A percentile compares a stretch with the other conserved stretches of the same genome.
phyloP scores from a whole-genome alignment of 2,888 invertebrate genomes.

The Tachina fera region DNA sequence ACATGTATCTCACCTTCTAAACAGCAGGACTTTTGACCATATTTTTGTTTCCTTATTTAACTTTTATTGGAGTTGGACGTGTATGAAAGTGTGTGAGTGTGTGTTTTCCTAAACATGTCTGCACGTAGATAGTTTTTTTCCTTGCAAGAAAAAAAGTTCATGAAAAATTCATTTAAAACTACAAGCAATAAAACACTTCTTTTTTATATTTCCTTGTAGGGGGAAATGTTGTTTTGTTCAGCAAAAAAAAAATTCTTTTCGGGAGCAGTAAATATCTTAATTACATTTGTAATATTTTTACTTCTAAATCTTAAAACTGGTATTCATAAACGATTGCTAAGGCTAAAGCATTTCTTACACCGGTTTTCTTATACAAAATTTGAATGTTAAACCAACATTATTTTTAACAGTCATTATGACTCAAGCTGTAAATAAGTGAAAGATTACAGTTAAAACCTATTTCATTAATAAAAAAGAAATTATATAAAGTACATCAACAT shows the following conservation, averaged over 20 bases:
- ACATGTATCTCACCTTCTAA: constrained; percentile 65
- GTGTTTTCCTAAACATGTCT: constrained; percentile 43
- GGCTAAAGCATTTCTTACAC: too few species aligned
- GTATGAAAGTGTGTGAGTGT: background rate
- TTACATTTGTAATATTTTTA: too few species aligned
- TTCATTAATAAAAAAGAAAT: too few species aligned
- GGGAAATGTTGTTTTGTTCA: background rate
- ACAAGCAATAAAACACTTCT: constrained; percentile 67
- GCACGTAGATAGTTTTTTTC: constrained; percentile 23
- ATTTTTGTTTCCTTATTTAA: constrained; percentile 50
- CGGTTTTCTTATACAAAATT: too few species aligned
- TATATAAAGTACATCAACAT: too few species aligned
- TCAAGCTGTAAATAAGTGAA: too few species aligned
- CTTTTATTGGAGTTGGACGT: background rate
- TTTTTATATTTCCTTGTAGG: background rate
- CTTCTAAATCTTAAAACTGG: too few species aligned
- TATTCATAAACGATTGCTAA: too few species aligned
- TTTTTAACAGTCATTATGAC: too few species aligned
- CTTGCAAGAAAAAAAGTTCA: constrained; percentile 22
- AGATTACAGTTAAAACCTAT: too few species aligned
- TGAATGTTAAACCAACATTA: too few species aligned
- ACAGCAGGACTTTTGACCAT: constrained; percentile 55
- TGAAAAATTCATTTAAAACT: constrained; percentile 69
- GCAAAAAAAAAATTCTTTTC: background rate
- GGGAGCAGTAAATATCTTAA: too few species aligned